Evolutionary conservation across 2,888 invertebrate species (phyloP), one percentile per base, ranked within the genome.

Genomic region (Bellardia pandia): DNA sequence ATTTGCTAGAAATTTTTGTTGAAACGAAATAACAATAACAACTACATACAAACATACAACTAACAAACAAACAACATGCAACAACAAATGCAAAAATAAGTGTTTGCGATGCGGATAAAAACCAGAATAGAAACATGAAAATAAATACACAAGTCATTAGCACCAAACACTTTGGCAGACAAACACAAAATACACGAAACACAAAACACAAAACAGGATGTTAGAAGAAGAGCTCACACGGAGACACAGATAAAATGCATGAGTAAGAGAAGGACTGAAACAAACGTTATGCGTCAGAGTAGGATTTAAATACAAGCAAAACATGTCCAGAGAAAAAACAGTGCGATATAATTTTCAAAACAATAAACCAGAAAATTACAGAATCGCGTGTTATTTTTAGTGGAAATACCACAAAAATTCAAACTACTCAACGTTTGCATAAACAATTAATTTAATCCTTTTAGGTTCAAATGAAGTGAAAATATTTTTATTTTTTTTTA

Each of bases 301-400:
- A 51, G 68, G 86, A 74, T 68, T 77, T 79, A 6, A 30, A 30
- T 64, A 14, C 30, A 71, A 40, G 14, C 8, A 23, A 16, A 7
- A 77, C 8, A 48, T 37, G 37, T 9, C 13, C 4, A 64, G 5
- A 11, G 2, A 6, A 48, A 53, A 51, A 76, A 69, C 60, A 14
- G 33, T 37, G 42, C 58, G 58, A 62, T 58, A 75, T 58, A 66
- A 77, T 87, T 85, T 78, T 77, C 64, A 72, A 85, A 85, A 78
- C 87, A 88, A 85, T 78, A 88, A 85, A 85, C 82, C 64, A 74
- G 78, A 82, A 88, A 88, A 88, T 88, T 85, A 78, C 88, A 76
- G 64, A 85, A 76, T 85, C 58, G 85, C 85, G 82, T 88, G 85
- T 66, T 79, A 48, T 68, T 74, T 77, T 74, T 40, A 64, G 37